Evolutionary conservation across 2,113 vertebrate species (phyloP).

Genomic region (Tenrec ecaudatus): DNA sequence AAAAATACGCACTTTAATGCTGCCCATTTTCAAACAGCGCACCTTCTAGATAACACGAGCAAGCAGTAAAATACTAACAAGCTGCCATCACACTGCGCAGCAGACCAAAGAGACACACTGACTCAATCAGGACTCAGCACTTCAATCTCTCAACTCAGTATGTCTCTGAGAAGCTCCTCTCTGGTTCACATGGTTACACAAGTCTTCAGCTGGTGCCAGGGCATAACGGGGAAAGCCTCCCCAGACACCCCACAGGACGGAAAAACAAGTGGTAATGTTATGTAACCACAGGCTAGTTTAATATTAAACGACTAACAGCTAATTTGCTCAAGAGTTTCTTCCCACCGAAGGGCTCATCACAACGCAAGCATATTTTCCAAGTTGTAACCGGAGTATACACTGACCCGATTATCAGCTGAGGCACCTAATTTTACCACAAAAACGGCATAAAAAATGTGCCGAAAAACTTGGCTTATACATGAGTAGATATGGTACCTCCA

Average conservation of each 20-base stretch:
- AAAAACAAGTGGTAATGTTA: no score
- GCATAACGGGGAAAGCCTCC: neutral
- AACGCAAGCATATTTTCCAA: slow-evolving; percentile 35
- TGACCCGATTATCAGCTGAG: neutral
- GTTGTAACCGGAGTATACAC: neutral
- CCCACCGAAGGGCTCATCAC: neutral
- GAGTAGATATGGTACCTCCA: neutral
- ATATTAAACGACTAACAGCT: neutral
- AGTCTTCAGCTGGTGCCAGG: neutral
- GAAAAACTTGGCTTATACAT: no score
- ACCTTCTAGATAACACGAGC: no score
- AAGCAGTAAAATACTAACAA: neutral
- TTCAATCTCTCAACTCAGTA: neutral
- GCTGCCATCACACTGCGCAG: neutral
- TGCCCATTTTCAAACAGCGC: neutral
- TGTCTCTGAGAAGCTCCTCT: neutral
- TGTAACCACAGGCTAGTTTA: neutral
- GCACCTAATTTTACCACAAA: slow-evolving; percentile 4
- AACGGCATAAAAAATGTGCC: neutral
- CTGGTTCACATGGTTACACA: neutral
- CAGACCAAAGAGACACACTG: neutral
- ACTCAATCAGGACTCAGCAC: neutral
- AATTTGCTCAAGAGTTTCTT: slow-evolving; percentile 15
- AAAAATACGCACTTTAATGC: neutral
- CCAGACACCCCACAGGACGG: no score